Evolutionary conservation across 2,888 invertebrate species (phyloP), one percentile per base, ranked within the genome.

Genomic region (Macrosoma leucophasiata): DNA sequence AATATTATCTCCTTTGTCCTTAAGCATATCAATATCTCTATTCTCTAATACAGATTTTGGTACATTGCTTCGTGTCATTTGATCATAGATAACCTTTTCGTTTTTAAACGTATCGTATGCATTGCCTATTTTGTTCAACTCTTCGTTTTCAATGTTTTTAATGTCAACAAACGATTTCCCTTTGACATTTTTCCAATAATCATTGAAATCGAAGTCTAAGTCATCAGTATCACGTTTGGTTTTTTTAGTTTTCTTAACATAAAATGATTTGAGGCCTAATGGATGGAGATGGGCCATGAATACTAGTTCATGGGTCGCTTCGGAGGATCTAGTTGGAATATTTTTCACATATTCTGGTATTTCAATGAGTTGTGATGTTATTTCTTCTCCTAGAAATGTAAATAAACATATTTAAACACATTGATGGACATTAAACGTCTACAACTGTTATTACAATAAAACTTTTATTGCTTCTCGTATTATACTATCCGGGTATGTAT

Each of bases 231-330:
- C 51, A 4, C 71, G 39, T 32, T 63, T 72, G 0, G 18, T 2
- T 29, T 51, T 54, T 2, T 15, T 32, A 0, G 18, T 27, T 0
- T 48, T 42, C 43, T 62, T 70, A 0, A 91, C 58, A 46, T 87
- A 90, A 47, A 86, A 91, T 0, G 89, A 87, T 51, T 87, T 88
- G 48, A 88, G 88, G 4, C 91, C 92, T 1, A 92, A 63, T 0
- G 93, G 91, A 2, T 93, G 55, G 2, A 88, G 63, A 3, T 66
- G 53, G 0, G 91, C 91, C n/a, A 85, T 52, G 60, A 96, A 95
- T 0, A 94, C 76, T 0, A 95, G 62, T 51, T 95, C 94, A 48
- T 86, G 81, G 0, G 78, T 86, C 0, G 94, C 91, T 2, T 48
- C 58, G 1, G 91, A 91, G 0, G 55, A 32, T 18, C 95, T 75